Conservation (phyloP, 2,888 invertebrate species). For the Leucoptera coffeella region DNA sequence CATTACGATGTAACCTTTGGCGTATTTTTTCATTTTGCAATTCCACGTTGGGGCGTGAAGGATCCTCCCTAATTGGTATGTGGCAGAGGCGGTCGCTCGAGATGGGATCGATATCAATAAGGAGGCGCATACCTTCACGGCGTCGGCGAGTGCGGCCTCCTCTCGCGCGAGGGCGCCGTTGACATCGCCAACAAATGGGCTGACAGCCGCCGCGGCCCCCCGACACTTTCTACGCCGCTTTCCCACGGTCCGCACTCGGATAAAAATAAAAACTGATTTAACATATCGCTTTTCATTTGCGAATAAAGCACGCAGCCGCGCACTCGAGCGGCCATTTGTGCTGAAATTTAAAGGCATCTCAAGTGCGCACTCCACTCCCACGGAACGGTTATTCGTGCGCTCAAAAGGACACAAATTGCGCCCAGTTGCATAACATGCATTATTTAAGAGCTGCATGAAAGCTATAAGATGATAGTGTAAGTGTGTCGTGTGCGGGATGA, state of each 20-base stretch:
- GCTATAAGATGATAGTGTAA: conserved; percentile 43
- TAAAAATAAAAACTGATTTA: no score
- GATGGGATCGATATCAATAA: conserved; percentile 25
- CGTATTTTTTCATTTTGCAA: conserved; percentile 2
- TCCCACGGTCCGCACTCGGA: no score
- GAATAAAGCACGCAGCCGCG: no score
- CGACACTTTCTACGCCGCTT: background rate
- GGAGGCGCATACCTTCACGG: conserved; percentile 31
- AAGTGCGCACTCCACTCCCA: conserved; percentile 4
- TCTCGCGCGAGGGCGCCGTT: no score
- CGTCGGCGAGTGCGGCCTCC: no score
- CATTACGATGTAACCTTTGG: no score
- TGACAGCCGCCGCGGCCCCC: no score
- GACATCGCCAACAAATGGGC: no score
- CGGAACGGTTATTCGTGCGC: conserved; percentile 3
- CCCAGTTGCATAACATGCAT: conserved; percentile 48
- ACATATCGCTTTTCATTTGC: no score
- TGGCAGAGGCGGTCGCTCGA: conserved; percentile 21
- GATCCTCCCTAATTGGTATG: conserved; percentile 21
- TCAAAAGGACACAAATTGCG: conserved; percentile 29
- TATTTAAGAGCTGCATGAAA: conserved; percentile 47
- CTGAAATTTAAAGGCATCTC: conserved; percentile 2
- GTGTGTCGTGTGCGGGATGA: conserved; percentile 38
- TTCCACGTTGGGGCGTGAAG: conserved; percentile 6
- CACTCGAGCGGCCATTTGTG: no score